Base-by-base conservation (phyloP, 1,140 invertebrate species). In the Augochlora pura region DNA sequence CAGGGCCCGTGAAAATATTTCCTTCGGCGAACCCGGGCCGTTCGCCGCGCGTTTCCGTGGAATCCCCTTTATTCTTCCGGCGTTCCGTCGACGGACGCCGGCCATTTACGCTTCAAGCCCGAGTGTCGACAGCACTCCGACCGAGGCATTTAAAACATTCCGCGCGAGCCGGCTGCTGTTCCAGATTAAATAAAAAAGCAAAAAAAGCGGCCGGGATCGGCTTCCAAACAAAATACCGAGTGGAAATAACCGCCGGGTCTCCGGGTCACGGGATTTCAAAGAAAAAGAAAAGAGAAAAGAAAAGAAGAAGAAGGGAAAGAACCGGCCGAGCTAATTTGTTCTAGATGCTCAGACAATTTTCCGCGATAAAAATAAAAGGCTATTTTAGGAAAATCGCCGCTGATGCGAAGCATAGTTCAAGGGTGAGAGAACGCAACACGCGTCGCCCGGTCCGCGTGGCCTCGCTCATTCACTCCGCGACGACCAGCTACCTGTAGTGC, bases 1-100 rank as follows among this genome's bases (percentile, higher is more conserved):
- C 14, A 18, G 14, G 39, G 42, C 27, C 52, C 42, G 52, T n/a
- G 23, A 72, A 78, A 81, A 81, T 81, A 81, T 71, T 77, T 71
- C 57, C 68, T 73, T 81, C 76, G 32, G 27, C 14, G 69, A 78
- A 81, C 21, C 25, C 38, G 7, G n/a, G 38, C 16, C 23, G 67
- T 57, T 4, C 63, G 65, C 32, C 52, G 21, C 10, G 4, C 2
- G 57, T 68, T 81, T 81, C 75, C 54, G n/a, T 12, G 54, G 60
- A 78, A 59, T 67, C 63, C 54, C 70, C 42, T 70, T 78, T 66
- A 67, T 32, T 59, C 46, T 49, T 64, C 63, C 38, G 65, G 62
- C 1, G 32, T 38, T 38, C 25, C 60, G 21, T 32, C 49, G 23
- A 72, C 52, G 52, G 42, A 68, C 49, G 38, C 21, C 10, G 14